phyloP scores from a whole-genome alignment of 2,113 vertebrate genomes.

The Todiramphus saurophagus region DNA sequence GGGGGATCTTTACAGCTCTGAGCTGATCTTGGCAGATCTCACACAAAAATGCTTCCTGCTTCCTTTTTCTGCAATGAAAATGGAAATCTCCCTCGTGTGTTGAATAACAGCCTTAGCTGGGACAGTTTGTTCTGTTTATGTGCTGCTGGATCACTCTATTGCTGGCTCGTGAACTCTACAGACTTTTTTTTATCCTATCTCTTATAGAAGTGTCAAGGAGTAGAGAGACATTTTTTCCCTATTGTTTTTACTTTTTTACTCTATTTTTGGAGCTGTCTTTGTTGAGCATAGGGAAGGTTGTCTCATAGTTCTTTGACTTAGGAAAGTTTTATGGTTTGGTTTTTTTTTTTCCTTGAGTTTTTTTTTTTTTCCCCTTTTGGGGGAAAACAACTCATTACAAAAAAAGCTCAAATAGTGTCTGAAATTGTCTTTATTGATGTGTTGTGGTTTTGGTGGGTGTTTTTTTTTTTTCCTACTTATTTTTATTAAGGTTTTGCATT shows the following conservation, averaged over 20 bases:
- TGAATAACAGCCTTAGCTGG: neutral
- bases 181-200: neutral
- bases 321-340: neutral
- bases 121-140: neutral
- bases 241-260: neutral
- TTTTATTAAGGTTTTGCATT: neutral
- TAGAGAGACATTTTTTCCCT: neutral
- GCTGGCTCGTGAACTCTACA: accelerated
- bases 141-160: neutral
- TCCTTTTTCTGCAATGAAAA: neutral
- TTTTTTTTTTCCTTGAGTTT: neutral
- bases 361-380: neutral
- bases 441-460: too few species aligned
- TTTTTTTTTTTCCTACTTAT: neutral
- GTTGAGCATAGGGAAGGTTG: neutral
- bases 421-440: neutral
- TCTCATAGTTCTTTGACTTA: neutral
- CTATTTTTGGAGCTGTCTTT: neutral
- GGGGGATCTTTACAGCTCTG: neutral
- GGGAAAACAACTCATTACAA: neutral
- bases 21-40: neutral
- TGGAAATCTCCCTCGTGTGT: neutral
- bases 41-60: neutral
- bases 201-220: accelerated
- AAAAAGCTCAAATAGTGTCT: neutral